Base-by-base conservation (phyloP, 2,888 invertebrate genomes). In the Dynastes tityus region DNA sequence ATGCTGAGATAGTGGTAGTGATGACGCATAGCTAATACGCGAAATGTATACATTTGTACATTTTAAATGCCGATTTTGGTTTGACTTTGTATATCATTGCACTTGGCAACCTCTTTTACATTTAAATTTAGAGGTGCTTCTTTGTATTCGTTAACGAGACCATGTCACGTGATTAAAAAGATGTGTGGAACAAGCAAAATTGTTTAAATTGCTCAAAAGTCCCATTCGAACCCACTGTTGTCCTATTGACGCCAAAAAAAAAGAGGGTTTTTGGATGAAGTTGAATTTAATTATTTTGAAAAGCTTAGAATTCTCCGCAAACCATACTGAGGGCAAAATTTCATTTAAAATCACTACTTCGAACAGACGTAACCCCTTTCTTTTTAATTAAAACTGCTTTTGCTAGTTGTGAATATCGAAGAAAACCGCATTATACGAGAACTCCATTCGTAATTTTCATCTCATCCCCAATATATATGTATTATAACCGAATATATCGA, bases 331-430 rank as follows among this genome's bases (percentile, higher is more conserved):
- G 16, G 45, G 22, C 6, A n/a, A 45, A n/a, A 45, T 67, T 67
- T 45, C 40, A 45, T 67, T 67, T 45, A 16, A 2, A 67, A 16
- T 67, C 29, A 67, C 67, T 45, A 67, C 45, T 67, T 45, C 67
- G 8, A 40, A 37, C 67, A 37, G 32, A 2, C 9, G 45, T 11
- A 16, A 6, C n/a, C 40, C 67, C 22, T 67, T 67, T 67, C 67
- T 67, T 65, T 65, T 67, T 67, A 67, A 67, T 67, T 67, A 67
- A 67, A 67, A 67, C n/a, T 11, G 40, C 13, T 67, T 67, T 29
- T 40, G 40, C 67, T 67, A 45, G 45, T 67, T 67, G 6, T 16
- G 40, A 2, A 37, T 67, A 67, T 45, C 67, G 67, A 67, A 67
- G 67, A 16, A 45, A 67, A 67, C 67, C 67, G 45, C 67, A 40